Base-by-base conservation (phyloP, 35 echinoderm and acorn worm species). In the Patiria miniata region DNA sequence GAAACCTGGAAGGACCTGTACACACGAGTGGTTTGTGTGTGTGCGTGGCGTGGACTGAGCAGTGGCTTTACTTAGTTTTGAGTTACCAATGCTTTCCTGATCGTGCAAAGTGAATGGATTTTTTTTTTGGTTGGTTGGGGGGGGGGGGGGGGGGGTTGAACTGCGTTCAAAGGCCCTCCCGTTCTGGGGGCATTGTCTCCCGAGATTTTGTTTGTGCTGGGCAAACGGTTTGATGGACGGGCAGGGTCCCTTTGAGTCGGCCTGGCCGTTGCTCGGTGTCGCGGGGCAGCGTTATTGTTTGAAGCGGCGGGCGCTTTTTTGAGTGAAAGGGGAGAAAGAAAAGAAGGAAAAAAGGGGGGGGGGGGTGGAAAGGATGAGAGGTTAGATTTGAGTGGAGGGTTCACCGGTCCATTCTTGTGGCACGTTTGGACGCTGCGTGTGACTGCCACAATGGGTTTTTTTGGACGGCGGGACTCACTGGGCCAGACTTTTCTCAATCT, bases 161-260 rank as follows among this genome's bases (percentile, higher is more conserved):
- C 7, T 34, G 26, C 14, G 65, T 73, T 23, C 21, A 73, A 73
- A 23, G 65, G 19, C 65, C 42, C 12, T 12, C 42, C 42, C 21
- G 34, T 73, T 73, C 65, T 23, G 26, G 65, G 65, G 65, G 26
- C 65, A 73, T 73, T 73, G 65, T 73, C 65, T 73, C 65, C 65
- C 1, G 26, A 2, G 65, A 73, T 73, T 34, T 26, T 73, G 65
- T 73, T 73, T 73, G 65, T 34, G 34, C 65, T 30, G 65, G 14
- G 65, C 65, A 73, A 73, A 73, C 65, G 65, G 26, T 73, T 73
- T 73, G 65, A 73, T 73, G 65, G 65, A 73, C 65, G 65, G 65
- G 26, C 65, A 73, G 34, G 65, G 15, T 26, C 0, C 34, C 65
- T 73, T 73, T 73, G 65, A 73, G 65, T 73, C 26, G 65, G 65